phyloP scores from a whole-genome alignment of 2,797 vertebrate genomes.

The Tokudaia tokunoshimensis region DNA sequence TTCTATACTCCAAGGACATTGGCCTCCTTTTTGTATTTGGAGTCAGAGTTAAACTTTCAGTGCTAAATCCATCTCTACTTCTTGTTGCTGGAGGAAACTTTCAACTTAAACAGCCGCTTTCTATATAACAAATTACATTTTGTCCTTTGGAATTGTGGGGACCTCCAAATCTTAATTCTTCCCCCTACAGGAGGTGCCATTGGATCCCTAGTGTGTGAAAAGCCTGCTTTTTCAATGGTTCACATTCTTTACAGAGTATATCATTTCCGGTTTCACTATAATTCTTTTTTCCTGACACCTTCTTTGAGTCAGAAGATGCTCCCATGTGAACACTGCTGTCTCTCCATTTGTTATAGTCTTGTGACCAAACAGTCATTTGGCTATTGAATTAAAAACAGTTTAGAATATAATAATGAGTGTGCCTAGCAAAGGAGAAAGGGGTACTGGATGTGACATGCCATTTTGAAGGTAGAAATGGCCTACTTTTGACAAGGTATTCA shows the following conservation, averaged over 20 bases:
- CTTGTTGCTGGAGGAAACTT: constrained; percentile 36
- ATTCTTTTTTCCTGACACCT: neutral
- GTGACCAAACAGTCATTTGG: neutral
- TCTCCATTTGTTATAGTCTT: neutral
- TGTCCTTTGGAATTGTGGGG: neutral
- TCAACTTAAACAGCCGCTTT: neutral
- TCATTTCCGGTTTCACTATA: constrained; percentile 5
- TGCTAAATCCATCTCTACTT: neutral
- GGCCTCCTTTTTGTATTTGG: constrained; percentile 45
- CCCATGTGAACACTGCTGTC: neutral
- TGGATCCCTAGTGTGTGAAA: neutral
- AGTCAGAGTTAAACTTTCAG: constrained; percentile 40
- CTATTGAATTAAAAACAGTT: constrained; percentile 48
- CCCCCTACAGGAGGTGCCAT: neutral
- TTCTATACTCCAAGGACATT: constrained; percentile 12
- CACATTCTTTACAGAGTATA: neutral
- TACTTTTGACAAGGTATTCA: constrained; percentile 16
- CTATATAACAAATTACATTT: neutral
- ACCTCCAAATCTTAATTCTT: neutral
- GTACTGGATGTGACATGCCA: constrained; percentile 2
- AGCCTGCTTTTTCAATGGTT: neutral
- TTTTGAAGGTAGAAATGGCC: constrained; percentile 60
- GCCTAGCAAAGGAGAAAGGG: constrained; percentile 9
- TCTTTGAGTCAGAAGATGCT: neutral
- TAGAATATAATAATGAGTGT: neutral